A percentile compares a stretch with the other conserved stretches of the same genome.
phyloP scores from a whole-genome alignment of 2,113 vertebrate species.

The Cygnus buccinator region DNA sequence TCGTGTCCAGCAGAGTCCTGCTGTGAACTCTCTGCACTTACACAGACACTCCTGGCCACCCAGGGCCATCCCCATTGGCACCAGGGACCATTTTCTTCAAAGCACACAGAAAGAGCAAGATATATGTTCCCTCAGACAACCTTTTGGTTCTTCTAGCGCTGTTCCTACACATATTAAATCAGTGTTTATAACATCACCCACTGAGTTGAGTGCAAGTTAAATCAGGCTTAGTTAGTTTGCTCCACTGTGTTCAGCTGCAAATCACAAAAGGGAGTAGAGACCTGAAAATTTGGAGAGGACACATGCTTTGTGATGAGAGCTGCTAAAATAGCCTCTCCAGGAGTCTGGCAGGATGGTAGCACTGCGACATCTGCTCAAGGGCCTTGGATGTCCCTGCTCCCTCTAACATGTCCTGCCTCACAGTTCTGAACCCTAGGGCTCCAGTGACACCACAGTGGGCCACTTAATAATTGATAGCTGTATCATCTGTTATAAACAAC shows the following conservation, averaged over 20 bases:
- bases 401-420: background rate
- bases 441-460: background rate
- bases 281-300: background rate
- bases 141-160: background rate
- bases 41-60: background rate
- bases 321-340: background rate
- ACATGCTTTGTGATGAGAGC: background rate
- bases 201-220: constrained; percentile 37
- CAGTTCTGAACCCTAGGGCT: background rate
- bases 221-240: constrained; percentile 49
- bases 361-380: background rate
- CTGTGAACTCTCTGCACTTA: background rate
- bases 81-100: background rate
- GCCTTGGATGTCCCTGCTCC: background rate
- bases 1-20: background rate
- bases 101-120: rapidly evolving
- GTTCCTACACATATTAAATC: constrained; percentile 32
- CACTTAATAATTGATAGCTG: background rate
- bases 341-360: rapidly evolving
- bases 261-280: background rate
- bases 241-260: background rate
- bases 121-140: background rate
- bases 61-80: rapidly evolving
- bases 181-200: constrained; percentile 39
- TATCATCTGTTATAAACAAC: background rate